phyloP scores from a whole-genome alignment of 2,797 vertebrate species.

The Sitta carolinensis region DNA sequence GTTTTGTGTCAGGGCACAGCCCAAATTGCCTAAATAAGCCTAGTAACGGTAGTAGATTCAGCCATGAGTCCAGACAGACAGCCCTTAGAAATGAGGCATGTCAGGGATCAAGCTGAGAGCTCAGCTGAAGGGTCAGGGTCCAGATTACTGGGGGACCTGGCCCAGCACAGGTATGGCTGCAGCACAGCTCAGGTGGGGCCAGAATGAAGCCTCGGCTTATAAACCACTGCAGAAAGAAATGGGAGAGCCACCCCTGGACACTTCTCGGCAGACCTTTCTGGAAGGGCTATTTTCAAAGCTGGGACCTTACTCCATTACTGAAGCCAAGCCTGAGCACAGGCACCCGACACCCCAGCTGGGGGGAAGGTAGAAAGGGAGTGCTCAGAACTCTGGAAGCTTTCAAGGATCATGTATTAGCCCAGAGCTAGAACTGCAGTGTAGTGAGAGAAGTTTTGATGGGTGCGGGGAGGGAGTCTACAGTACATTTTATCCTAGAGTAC shows the following conservation, averaged over 20 bases:
- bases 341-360: not conserved
- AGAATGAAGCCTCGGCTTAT: not conserved
- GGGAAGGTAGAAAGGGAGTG: not conserved
- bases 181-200: not conserved
- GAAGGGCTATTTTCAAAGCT: not conserved
- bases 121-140: not conserved
- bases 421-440: not conserved
- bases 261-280: not conserved
- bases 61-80: not conserved
- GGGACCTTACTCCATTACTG: not conserved
- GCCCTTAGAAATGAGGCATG: not conserved
- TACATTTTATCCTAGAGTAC: not conserved
- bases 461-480: not conserved
- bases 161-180: not conserved
- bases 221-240: not conserved
- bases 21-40: not conserved
- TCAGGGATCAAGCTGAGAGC: not conserved
- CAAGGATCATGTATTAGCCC: not conserved
- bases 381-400: not conserved
- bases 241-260: not conserved
- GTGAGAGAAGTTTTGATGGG: not conserved
- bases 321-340: not conserved
- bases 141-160: not conserved
- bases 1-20: not conserved
- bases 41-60: not conserved